Base-by-base conservation (phyloP, 2,888 invertebrate genomes). In the Platynereis dumerilii region DNA sequence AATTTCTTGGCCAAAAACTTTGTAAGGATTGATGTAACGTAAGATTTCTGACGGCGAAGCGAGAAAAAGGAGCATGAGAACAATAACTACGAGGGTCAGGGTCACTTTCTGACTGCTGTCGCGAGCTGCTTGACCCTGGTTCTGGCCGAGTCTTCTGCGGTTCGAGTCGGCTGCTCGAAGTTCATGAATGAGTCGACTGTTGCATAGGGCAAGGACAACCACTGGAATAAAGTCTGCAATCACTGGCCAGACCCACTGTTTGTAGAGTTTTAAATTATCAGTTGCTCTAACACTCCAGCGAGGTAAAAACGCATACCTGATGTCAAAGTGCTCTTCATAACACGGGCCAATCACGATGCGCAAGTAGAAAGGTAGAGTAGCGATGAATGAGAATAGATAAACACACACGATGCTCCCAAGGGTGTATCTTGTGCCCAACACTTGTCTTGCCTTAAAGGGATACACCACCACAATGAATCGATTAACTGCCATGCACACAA, bases 391-490 rank as follows among this genome's bases (percentile, higher is more conserved):
- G 42, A 87, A 83, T 64, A 90, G 75, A 20, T 90, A 89, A 70
- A 90, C 89, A 62, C 90, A 84, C 53, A 87, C 86, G 55, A 91
- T 90, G 10, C 89, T 88, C 64, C 87, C 69, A 28, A 88, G 87
- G 76, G 88, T 87, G 39, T 81, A 75, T 42, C 75, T 89, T 20
- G 76, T 73, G 39, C 90, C 89, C 80, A 89, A 86, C 45, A 89
- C 87, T 2, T 64, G 15, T 3, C 69, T 58, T 12, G 69, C 69
- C 7, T 88, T 87, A 3, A 90, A 89, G 5, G 91, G 91, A 84
- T 89, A 90, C 74, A 91, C 91, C 2, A 91, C 90, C 67, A 91
- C 90, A 29, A 91, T 88, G 82, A 90, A 91, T 53, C 91, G 87
- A 79, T 91, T 91, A 68, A 91, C 86, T 26, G 91, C 91, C 72